Evolutionary conservation across 2,888 invertebrate genomes (phyloP), one percentile per base, ranked within the genome.

Genomic region (Heteromyza rotundicornis): DNA sequence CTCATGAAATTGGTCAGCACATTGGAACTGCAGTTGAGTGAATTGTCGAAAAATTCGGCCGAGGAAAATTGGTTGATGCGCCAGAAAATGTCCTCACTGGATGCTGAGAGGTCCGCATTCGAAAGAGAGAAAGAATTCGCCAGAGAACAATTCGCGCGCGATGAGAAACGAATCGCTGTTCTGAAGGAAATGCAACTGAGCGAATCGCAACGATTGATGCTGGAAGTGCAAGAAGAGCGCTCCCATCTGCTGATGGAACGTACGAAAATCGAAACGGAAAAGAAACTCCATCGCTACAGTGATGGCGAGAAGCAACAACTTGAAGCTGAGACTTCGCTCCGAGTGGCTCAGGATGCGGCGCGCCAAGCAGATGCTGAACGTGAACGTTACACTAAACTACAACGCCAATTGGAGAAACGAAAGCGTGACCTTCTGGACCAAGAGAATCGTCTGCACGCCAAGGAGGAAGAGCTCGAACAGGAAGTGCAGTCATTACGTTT

Each of bases 41-140:
- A 77, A 8, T 64, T 82, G 0, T 76, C 79, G 1, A 80, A 80
- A 59, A 81, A 80, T 10, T 71, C 81, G 0, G 77, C 80, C 0
- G 82, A 84, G 50, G 83, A 84, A 36, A 82, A 81, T 57, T 84
- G 83, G 83, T 73, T 77, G 32, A 57, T 82, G 14, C 73, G 82
- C 0, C 82, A 83, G 67, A 80, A 80, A 59, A 68, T 82, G 70
- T 69, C 80, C n/a, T 70, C 76, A 5, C 62, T 84, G 2, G 84
- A 84, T 59, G 77, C 79, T 0, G 84, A 84, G 22, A 78, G 78
- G 59, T 62, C 69, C 10, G 72, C 81, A 0, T 81, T 84, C 24
- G 80, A 81, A 40, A 76, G 77, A 10, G 84, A 84, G 56, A 80
- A 80, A 40, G 66, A 75, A n/a, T 76, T 76, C 20, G 68, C 73